Evolutionary conservation across 2,113 vertebrate genomes (phyloP), one percentile per base, ranked within the genome.

Genomic region (Anhinga rufa): DNA sequence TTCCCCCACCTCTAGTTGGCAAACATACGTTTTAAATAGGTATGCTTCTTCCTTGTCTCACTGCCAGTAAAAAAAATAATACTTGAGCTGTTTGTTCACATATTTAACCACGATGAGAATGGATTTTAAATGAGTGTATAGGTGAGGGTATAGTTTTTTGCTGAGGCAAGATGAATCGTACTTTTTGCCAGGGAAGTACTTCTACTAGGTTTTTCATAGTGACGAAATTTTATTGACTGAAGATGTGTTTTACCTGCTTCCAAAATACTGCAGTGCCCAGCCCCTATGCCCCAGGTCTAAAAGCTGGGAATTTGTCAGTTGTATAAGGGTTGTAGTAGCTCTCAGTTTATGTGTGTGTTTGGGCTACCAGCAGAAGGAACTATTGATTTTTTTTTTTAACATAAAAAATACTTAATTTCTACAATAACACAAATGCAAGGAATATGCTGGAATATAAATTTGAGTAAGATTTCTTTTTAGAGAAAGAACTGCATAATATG

Each of bases 261-360:
- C 9, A 25, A 17, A 80, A 70, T 42, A 20, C 13, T 42, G 26
- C 31, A 22, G 10, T 34, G 16, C 19, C 31, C 28, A 38, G 20
- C 12, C 26, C 12, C 19, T 44, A 3, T 15, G 9, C 5, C 12
- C 19, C 36, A 36, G 12, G 21, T 64, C 64, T 65, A 36, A 75
- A 36, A 51, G 16, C 21, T 42, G 40, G 21, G 42, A 46, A 72
- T 21, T 57, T 4, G 1, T 34, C 34, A 15, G 2, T 71, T 83
- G 4, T n/a, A 2, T 14, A 65, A n/a, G 19, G 3, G 4, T 65
- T 22, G 20, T 68, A 28, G 7, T n/a, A 86, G 66, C 11, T 83
- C 42, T 49, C 5, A 16, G 11, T 48, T 51, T 34, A 2, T 12
- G 17, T 10, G 8, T 1, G 9, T 24, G 3, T 16, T 21, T 3